Evolutionary conservation across 2,113 vertebrate genomes (phyloP).

Genomic region (Tinamus guttatus): DNA sequence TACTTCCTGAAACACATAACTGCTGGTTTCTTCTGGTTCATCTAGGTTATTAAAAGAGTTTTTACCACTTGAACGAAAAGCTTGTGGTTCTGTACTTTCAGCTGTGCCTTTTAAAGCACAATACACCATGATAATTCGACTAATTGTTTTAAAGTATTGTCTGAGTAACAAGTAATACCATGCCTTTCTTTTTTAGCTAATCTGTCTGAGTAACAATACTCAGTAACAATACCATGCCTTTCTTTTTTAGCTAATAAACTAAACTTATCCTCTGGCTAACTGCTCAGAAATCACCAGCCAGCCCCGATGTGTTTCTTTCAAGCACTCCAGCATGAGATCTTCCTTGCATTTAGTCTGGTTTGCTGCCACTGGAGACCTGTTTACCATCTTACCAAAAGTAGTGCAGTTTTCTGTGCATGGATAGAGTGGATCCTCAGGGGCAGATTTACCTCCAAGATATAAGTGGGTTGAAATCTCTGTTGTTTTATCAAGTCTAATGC

Average conservation of each 20-base stretch:
- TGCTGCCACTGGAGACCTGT: neutral
- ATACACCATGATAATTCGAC: neutral
- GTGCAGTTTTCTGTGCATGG: neutral
- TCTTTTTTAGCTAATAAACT: neutral
- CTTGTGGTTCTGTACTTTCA: constrained; percentile 4
- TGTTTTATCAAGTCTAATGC: neutral
- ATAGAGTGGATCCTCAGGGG: neutral
- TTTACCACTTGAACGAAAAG: constrained; percentile 20
- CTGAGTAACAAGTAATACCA: neutral
- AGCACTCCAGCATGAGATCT: neutral
- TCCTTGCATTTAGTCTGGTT: neutral
- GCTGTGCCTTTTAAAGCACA: constrained; percentile 30
- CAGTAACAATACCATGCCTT: neutral
- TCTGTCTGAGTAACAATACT: neutral
- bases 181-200: no score
- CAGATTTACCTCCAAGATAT: neutral
- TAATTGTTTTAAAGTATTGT: constrained; percentile 48
- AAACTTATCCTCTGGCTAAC: neutral
- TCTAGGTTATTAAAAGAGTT: neutral
- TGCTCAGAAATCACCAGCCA: neutral
- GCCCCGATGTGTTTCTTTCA: neutral
- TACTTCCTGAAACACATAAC: constrained; percentile 6
- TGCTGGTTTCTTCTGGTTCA: constrained; percentile 23
- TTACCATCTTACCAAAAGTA: neutral
- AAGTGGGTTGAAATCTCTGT: constrained; percentile 26